phyloP scores from a whole-genome alignment of 1,140 invertebrate species.

The Drosophila mayri region DNA sequence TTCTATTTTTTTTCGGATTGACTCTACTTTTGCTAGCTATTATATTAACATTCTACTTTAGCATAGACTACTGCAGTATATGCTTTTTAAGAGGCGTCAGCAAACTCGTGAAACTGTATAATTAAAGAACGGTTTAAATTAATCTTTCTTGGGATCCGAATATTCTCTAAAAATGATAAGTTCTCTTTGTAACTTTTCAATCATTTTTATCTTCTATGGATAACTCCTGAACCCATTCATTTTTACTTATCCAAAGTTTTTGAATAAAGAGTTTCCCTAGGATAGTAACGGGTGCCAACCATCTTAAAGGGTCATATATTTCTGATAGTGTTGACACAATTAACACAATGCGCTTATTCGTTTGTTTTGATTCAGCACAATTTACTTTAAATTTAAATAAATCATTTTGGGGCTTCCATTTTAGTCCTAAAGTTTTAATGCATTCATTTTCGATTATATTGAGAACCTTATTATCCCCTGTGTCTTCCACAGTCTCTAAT shows the following conservation, averaged over 20 bases:
- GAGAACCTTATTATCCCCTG: not conserved
- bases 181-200: not conserved
- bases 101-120: not conserved
- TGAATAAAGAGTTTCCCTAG: not conserved
- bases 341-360: too few species aligned
- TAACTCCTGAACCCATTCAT: not conserved
- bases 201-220: not conserved
- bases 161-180: not conserved
- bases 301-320: not conserved
- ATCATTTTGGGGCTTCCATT: not conserved
- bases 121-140: not conserved
- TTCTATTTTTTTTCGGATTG: slow-evolving; percentile 4
- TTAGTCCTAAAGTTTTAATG: not conserved
- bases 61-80: not conserved
- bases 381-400: not conserved
- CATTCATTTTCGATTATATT: not conserved
- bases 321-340: too few species aligned
- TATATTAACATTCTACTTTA: not conserved
- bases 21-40: not conserved
- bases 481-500: not conserved
- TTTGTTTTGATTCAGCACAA: not conserved
- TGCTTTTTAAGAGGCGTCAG: not conserved
- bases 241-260: not conserved
- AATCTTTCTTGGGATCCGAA: not conserved
- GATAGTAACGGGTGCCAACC: not conserved